Percentiles rank a stretch among this genome's conserved stretches.
Conservation (phyloP, 2,888 invertebrate species). For the Leuctra nigra region DNA sequence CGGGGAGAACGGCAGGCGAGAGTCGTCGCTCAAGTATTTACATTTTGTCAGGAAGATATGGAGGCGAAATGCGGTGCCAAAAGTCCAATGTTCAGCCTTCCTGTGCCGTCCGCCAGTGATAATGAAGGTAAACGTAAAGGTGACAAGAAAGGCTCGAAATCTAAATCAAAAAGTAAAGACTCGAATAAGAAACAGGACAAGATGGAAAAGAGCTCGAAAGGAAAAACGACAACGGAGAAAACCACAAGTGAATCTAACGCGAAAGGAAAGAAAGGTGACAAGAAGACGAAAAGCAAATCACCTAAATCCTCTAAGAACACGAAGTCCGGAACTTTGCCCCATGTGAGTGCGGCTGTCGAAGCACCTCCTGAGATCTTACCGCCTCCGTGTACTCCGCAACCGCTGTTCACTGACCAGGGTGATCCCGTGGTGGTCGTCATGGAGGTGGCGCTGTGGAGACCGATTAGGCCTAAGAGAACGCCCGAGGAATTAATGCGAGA, state of each 20-base stretch:
- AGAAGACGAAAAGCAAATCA: background rate
- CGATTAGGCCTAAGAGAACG: slow-evolving; percentile 33
- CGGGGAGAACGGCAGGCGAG: slow-evolving; percentile 38
- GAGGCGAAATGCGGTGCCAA: slow-evolving; percentile 33
- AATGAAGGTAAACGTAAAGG: background rate
- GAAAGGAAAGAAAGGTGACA: background rate
- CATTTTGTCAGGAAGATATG: slow-evolving; percentile 37
- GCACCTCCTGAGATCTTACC: background rate
- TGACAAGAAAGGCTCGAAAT: background rate
- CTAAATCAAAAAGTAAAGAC: background rate
- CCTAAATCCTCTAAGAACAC: background rate
- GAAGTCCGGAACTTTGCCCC: background rate
- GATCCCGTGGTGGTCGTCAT: slow-evolving; percentile 38
- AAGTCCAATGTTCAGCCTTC: slow-evolving; percentile 35
- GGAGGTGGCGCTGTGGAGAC: slow-evolving; percentile 37
- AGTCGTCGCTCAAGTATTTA: slow-evolving; percentile 35
- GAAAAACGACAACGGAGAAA: background rate
- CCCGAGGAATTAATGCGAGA: slow-evolving; percentile 35
- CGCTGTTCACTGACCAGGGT: slow-evolving; percentile 36
- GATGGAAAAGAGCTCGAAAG: background rate
- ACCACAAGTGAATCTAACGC: background rate
- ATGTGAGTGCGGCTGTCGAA: too few relatives aligned
- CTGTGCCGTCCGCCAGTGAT: background rate
- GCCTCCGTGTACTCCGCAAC: slow-evolving; percentile 32
- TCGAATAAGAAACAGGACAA: background rate